A percentile compares a stretch with the other conserved stretches of the same genome.
phyloP scores from a whole-genome alignment of 2,888 invertebrate species.

The Oligia strigilis region DNA sequence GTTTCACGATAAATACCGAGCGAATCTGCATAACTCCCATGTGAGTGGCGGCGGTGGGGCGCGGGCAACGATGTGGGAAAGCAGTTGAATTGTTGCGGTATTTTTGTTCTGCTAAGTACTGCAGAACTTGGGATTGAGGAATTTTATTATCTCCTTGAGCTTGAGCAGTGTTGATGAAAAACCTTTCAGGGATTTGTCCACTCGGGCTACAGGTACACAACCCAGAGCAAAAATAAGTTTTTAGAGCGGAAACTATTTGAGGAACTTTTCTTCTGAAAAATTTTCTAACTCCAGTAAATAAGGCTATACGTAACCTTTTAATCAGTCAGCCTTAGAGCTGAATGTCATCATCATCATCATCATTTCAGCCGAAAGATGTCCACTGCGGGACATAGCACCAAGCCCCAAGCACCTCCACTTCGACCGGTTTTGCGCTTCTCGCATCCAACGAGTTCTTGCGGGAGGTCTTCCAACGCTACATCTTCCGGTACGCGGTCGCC shows the following conservation, averaged over 20 bases:
- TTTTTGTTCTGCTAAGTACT: neutral
- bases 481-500: too few relatives aligned
- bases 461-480: too few relatives aligned
- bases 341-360: too few relatives aligned
- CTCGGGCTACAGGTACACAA: neutral
- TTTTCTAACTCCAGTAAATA: neutral
- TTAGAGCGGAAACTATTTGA: neutral
- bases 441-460: too few relatives aligned
- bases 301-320: neutral
- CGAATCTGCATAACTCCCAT: slow-evolving; percentile 89
- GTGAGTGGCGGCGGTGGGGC: slow-evolving; percentile 80
- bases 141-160: neutral
- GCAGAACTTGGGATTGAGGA: neutral
- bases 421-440: too few relatives aligned
- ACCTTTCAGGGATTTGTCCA: neutral
- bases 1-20: slow-evolving; percentile 88
- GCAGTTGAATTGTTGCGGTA: slow-evolving; percentile 19
- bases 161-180: neutral
- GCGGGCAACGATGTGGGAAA: slow-evolving; percentile 33
- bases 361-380: too few relatives aligned
- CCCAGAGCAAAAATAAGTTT: neutral
- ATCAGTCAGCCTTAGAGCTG: neutral
- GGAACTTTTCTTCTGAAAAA: neutral
- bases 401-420: too few relatives aligned
- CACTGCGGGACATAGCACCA: too few relatives aligned